phyloP scores from a whole-genome alignment of 2,797 vertebrate genomes.

The Perodicticus potto region DNA sequence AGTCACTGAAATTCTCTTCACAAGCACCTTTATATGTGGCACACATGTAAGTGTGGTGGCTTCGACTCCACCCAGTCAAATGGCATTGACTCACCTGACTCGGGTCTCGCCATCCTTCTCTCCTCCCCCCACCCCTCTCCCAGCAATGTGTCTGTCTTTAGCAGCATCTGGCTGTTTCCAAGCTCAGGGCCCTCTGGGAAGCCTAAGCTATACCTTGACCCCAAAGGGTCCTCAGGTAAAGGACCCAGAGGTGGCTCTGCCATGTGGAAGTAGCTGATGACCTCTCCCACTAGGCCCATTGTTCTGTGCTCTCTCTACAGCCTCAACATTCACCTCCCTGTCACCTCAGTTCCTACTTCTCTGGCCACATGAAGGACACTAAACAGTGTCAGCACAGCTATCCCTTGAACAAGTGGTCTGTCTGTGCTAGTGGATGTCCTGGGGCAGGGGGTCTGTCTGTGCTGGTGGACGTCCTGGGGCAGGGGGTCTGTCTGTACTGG shows the following conservation, averaged over 20 bases:
- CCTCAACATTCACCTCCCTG: background rate
- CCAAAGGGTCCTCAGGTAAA: background rate
- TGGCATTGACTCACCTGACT: background rate
- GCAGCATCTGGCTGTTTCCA: background rate
- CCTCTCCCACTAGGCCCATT: background rate
- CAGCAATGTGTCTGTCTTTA: background rate
- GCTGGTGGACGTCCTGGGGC: background rate
- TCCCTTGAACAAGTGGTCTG: no score
- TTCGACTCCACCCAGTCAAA: rapidly evolving
- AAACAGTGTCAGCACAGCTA: background rate
- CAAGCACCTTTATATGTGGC: background rate
- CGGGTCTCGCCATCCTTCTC: background rate
- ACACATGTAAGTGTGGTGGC: no score
- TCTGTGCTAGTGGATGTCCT: no score
- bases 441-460: background rate
- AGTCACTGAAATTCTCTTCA: background rate
- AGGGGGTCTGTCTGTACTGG: background rate
- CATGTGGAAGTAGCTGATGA: background rate
- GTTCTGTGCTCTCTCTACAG: background rate
- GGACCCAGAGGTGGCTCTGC: background rate
- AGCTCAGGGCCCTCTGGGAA: background rate
- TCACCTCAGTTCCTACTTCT: background rate
- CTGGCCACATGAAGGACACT: background rate
- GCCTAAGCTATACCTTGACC: background rate
- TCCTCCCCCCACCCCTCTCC: background rate